phyloP scores from a whole-genome alignment of 1,140 invertebrate genomes.

The Trigoniulus corallinus region DNA sequence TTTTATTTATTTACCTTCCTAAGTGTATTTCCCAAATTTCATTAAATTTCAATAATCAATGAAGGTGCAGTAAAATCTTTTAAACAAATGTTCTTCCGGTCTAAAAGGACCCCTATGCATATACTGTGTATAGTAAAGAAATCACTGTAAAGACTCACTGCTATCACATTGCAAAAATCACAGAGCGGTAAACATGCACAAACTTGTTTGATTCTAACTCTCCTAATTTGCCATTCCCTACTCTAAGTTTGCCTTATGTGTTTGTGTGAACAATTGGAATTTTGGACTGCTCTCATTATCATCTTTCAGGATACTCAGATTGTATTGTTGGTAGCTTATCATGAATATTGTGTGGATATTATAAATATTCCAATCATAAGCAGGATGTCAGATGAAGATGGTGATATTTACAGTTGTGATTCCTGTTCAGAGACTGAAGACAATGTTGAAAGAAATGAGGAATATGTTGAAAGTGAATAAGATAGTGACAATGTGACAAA shows the following conservation, averaged over 20 bases:
- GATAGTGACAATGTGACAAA: neutral
- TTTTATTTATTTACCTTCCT: neutral
- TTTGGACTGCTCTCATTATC: neutral
- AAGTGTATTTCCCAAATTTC: neutral
- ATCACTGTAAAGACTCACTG: too few relatives aligned
- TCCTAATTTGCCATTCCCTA: neutral
- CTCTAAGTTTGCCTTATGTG: neutral
- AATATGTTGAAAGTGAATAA: neutral
- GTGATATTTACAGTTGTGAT: neutral
- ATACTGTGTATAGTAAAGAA: neutral
- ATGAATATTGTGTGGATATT: too few relatives aligned
- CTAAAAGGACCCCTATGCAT: neutral
- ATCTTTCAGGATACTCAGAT: too few relatives aligned
- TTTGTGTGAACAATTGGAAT: neutral
- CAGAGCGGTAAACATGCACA: too few relatives aligned
- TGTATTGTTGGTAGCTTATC: too few relatives aligned
- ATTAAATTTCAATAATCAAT: neutral
- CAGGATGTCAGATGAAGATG: neutral
- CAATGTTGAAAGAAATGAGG: neutral
- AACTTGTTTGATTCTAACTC: neutral
- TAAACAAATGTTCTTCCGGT: neutral
- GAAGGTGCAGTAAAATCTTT: neutral
- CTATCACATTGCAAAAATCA: too few relatives aligned
- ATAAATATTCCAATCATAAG: neutral
- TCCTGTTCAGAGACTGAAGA: neutral